phyloP scores from a whole-genome alignment of 1,140 invertebrate species.

The Oreohelix idahoensis region DNA sequence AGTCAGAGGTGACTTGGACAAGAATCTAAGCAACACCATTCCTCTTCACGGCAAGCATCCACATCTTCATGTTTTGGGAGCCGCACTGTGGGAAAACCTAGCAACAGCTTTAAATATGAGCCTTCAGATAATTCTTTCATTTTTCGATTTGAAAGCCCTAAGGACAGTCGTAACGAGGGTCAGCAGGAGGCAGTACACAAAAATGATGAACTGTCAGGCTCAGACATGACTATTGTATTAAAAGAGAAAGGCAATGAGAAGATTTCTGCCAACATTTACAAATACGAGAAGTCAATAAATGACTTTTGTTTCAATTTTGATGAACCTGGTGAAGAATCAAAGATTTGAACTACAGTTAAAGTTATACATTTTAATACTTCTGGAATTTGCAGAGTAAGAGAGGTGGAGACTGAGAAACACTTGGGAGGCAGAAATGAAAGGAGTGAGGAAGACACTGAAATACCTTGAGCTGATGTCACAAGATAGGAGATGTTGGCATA shows the following conservation, averaged over 20 bases:
- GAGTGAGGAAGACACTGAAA: no score
- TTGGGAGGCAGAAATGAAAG: no score
- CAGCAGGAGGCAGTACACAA: background rate
- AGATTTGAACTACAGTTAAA: no score
- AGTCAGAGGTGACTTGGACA: background rate
- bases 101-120: background rate
- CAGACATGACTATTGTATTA: background rate
- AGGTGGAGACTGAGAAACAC: no score
- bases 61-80: background rate
- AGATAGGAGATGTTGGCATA: no score
- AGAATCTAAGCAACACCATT: background rate
- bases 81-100: background rate
- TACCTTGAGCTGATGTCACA: no score
- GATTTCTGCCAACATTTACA: background rate
- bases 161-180: background rate
- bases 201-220: background rate
- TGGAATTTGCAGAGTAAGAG: no score
- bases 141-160: constrained; percentile 25
- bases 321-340: background rate
- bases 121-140: constrained; percentile 34
- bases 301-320: constrained; percentile 41
- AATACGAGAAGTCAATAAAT: constrained; percentile 37
- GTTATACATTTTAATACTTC: no score
- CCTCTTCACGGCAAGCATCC: background rate
- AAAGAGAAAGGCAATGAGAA: background rate